Conservation (phyloP, 2,888 invertebrate genomes). For the Lycocerus yunnanus region DNA sequence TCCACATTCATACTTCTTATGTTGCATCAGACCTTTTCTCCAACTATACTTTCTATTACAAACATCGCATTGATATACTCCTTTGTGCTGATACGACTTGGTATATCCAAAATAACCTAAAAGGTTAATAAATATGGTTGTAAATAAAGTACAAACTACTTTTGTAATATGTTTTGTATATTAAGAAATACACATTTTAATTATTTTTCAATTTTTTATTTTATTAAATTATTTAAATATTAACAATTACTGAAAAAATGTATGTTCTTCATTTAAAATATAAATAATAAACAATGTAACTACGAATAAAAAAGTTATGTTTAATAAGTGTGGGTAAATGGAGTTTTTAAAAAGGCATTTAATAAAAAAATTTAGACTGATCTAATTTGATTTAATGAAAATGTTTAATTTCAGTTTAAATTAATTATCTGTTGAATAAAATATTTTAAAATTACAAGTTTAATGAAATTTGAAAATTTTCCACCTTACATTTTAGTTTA, state of each 20-base stretch:
- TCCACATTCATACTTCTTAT: conserved; percentile 40
- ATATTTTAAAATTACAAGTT: too few relatives aligned
- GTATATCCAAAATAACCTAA: background rate
- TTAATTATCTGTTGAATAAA: too few relatives aligned
- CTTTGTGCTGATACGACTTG: conserved; percentile 6
- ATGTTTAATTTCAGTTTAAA: too few relatives aligned
- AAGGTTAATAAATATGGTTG: background rate
- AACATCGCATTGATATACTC: conserved; percentile 43
- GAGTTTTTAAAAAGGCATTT: too few relatives aligned
- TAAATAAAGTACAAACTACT: too few relatives aligned
- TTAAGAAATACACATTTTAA: background rate
- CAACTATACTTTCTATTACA: conserved; percentile 33
- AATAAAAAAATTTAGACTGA: too few relatives aligned
- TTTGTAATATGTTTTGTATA: background rate
- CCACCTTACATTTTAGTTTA: too few relatives aligned
- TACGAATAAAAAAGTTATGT: too few relatives aligned
- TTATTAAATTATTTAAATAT: too few relatives aligned
- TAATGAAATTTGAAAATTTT: too few relatives aligned
- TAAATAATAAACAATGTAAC: background rate
- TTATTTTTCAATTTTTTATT: background rate
- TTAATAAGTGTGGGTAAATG: too few relatives aligned
- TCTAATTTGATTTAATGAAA: too few relatives aligned
- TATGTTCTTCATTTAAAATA: background rate
- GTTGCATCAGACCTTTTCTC: conserved; percentile 27
- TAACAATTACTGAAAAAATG: background rate